Evolutionary conservation across 2,888 invertebrate genomes (phyloP), one percentile per base, ranked within the genome.

Genomic region (Melangyna quadrimaculata): DNA sequence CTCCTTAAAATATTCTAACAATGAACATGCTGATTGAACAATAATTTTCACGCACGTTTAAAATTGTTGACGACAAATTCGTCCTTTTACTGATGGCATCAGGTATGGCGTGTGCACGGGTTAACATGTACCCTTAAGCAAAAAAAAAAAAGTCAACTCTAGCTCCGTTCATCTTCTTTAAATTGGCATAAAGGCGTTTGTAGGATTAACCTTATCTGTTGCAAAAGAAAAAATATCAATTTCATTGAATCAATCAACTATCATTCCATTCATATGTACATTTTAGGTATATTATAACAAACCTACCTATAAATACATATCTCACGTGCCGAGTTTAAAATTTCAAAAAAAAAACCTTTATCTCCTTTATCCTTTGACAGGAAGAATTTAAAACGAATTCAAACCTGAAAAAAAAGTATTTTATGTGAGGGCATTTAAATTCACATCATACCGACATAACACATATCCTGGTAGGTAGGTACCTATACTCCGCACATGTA

Each of bases 81-180:
- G 14, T 27, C 24, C n/a, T n/a, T 3, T 51, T 24, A 17, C 17
- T 5, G 0, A 2, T 32, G 8, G 1, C 8, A 8, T 32, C n/a
- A 43, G 43, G 43, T 9, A n/a, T n/a, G n/a, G n/a, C n/a, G n/a
- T n/a, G n/a, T n/a, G n/a, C n/a, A n/a, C n/a, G n/a, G n/a, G n/a
- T n/a, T n/a, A n/a, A n/a, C n/a, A n/a, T n/a, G n/a, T n/a, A n/a
- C n/a, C 17, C 43, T 43, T 19, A n/a, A 2, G 4, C n/a, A 14
- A 6, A 40, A 3, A 40, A 1, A 9, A 43, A 10, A 45, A 19
- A 45, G 17, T 45, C 10, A 45, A 4, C 17, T 45, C 19, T 45
- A 10, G 45, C 10, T 45, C 1, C 19, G 19, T 65, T 65, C 45
- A 65, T 45, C 65, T 45, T 65, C 65, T 65, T 65, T 65, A 32